Base-by-base conservation (phyloP, 2,888 invertebrate species). In the Arenicola marina region DNA sequence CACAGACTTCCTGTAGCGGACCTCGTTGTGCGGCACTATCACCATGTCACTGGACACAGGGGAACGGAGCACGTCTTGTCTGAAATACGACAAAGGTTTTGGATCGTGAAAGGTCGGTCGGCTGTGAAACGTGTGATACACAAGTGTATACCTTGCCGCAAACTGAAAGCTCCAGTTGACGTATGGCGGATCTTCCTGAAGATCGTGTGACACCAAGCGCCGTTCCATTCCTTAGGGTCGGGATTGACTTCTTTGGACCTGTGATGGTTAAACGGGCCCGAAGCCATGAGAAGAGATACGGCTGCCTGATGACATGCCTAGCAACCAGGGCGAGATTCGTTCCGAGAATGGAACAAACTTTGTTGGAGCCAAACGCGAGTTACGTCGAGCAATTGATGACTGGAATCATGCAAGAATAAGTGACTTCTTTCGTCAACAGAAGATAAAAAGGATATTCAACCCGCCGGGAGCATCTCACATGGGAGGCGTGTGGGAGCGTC, bases 401-500 rank as follows among this genome's bases (percentile, higher is more conserved):
- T 48, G 54, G 53, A 65, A 62, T 51, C 46, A 58, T n/a, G 28
- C 7, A 21, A 24, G 43, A 29, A 48, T 62, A 15, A 7, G 38
- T 21, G 48, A 51, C 7, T 43, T 44, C 26, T 38, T 59, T 7
- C 43, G 4, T 15, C 32, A 58, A 32, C 24, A 63, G 7, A 51
- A 51, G 15, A 56, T 63, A 2, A 32, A 48, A 26, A 63, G 65
- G 65, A 15, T 38, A 26, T 63, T 65, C 33, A 66, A 63, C 24
- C 59, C 66, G 4, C 60, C 60, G 4, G 45, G 45, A 15, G 66
- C 66, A 2, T 56, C 56, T 15, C 63, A 63, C 26, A 51, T 59
- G 55, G 66, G 66, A 11, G 66, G 66, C 18, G 59, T 66, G 1
- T 66, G 63, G 62, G 65, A 65, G 51, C 53, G 73, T 2, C 51